Evolutionary conservation across 2,113 vertebrate species (phyloP).

Genomic region (Ranitomeya variabilis): DNA sequence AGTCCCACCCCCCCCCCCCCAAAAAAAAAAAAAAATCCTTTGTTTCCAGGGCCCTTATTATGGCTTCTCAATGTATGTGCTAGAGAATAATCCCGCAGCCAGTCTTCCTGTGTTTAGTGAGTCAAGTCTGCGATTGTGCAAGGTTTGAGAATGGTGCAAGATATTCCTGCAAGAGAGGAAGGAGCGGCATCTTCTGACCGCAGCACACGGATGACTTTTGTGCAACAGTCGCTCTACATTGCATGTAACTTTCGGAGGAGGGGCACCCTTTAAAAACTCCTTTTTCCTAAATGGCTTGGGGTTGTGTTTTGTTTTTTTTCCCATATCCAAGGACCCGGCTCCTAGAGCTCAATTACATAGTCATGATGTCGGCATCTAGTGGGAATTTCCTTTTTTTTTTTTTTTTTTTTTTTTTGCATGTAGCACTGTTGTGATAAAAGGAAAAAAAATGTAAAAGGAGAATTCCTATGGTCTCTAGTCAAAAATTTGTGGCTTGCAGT

Average conservation of each 20-base stretch:
- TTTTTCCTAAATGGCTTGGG: background rate
- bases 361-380: background rate
- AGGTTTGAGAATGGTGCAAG: conserved; percentile 37
- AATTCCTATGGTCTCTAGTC: background rate
- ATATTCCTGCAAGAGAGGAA: conserved; percentile 49
- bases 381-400: background rate
- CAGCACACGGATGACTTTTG: conserved; percentile 31
- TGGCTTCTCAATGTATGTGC: background rate
- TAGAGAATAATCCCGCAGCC: background rate
- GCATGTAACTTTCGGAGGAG: background rate
- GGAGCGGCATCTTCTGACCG: conserved; percentile 22
- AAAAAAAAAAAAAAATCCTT: background rate
- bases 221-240: background rate
- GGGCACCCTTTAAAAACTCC: background rate
- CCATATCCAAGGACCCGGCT: background rate
- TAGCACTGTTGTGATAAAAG: background rate
- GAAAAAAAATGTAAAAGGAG: background rate
- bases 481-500: background rate
- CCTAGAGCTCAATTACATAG: background rate
- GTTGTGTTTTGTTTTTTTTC: too few species aligned
- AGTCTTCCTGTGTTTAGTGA: background rate
- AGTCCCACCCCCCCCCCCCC: too few species aligned
- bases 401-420: background rate
- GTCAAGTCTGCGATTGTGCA: conserved; percentile 31
- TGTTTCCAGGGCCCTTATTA: background rate